A percentile compares a stretch with the other conserved stretches of the same genome.
phyloP scores from a whole-genome alignment of 2,113 vertebrate genomes.

The Oenanthe melanoleuca region DNA sequence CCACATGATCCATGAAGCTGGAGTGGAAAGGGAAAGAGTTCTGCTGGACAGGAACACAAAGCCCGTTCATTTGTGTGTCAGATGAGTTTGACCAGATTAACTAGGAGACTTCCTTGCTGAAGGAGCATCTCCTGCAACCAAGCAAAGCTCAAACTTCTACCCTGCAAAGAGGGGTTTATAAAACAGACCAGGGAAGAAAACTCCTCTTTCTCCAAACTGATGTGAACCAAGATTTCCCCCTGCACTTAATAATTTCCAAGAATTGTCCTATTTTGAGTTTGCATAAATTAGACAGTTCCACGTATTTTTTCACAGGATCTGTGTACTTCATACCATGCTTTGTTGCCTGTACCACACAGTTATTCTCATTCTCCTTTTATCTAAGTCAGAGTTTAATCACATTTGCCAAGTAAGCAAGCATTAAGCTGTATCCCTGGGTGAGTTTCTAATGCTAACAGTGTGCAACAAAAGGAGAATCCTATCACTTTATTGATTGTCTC shows the following conservation, averaged over 20 bases:
- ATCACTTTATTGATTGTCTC: constrained; percentile 5
- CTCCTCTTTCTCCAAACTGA: neutral
- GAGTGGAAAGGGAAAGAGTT: neutral
- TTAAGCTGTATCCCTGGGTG: constrained; percentile 32
- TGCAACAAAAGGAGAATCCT: constrained; percentile 30
- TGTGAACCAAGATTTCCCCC: neutral
- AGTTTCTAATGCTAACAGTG: constrained; percentile 37
- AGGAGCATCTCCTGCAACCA: neutral
- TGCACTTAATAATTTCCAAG: neutral
- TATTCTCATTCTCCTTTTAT: constrained; percentile 4
- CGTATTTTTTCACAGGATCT: neutral
- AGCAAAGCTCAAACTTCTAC: neutral
- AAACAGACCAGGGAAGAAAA: neutral
- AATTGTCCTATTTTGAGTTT: neutral
- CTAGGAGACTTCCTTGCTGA: neutral
- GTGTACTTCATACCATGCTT: neutral
- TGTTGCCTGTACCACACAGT: neutral
- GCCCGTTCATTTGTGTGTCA: neutral
- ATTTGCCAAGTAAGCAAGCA: constrained; percentile 42
- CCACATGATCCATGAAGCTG: neutral
- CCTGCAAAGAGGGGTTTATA: neutral
- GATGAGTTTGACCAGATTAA: neutral
- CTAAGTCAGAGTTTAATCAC: constrained; percentile 32
- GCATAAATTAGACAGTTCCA: neutral
- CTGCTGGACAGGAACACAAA: neutral